A percentile compares a stretch with the other conserved stretches of the same genome.
Conservation (phyloP, 2,113 vertebrate genomes). For the Addax nasomaculatus region DNA sequence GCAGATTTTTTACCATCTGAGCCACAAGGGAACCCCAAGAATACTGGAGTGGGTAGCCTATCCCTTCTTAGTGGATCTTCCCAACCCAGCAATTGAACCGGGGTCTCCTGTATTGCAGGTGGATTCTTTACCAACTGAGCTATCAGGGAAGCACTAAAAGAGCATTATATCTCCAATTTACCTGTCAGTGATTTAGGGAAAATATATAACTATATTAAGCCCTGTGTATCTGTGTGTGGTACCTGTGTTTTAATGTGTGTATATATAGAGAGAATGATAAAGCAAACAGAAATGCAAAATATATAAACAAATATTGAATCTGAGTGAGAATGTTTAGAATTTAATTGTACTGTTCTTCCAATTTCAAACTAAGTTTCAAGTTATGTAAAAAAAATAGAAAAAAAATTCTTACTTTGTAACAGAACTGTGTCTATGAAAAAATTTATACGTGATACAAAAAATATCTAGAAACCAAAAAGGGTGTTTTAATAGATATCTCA, state of each 20-base stretch:
- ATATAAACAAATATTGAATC: not conserved
- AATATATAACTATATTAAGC: not conserved
- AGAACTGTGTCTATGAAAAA: not conserved
- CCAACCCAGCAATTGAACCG: not conserved
- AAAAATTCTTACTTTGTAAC: not conserved
- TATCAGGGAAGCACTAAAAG: not conserved
- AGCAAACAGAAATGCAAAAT: not conserved
- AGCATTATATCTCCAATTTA: not conserved
- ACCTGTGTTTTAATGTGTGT: not conserved
- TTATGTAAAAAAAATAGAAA: not conserved
- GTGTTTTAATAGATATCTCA: not conserved
- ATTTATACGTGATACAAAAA: not conserved
- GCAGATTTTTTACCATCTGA: not conserved
- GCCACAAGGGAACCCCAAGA: not conserved
- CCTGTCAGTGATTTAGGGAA: not conserved
- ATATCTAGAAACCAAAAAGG: not conserved
- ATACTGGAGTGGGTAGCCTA: not conserved
- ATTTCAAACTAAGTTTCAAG: not conserved
- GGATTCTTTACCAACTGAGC: not conserved
- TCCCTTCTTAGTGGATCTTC: not conserved
- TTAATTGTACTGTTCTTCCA: not conserved
- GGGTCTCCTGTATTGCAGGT: not conserved
- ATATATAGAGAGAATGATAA: not conserved
- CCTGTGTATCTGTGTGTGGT: not conserved
- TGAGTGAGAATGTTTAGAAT: not conserved